Conservation (phyloP, 92 coral and sea anemone genomes). For the Nematostella vectensis region DNA sequence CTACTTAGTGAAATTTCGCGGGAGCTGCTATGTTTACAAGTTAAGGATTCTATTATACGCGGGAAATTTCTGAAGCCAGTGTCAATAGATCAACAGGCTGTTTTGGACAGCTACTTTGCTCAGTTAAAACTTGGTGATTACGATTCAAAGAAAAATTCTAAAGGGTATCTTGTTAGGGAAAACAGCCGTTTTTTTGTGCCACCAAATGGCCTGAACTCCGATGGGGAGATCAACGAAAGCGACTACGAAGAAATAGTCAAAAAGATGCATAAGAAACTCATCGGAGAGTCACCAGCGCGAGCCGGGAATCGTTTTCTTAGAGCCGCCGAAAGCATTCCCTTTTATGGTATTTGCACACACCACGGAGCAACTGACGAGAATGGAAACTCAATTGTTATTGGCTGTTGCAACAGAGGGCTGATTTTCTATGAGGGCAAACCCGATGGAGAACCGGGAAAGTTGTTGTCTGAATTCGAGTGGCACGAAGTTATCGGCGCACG, state of each 20-base stretch:
- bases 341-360: constrained; percentile 64
- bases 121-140: constrained; percentile 87
- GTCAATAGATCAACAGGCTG: constrained; percentile 60
- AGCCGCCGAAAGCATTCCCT: constrained; percentile 48
- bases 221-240: constrained; percentile 49
- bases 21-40: constrained; percentile 60
- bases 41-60: constrained; percentile 75
- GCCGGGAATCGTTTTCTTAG: constrained; percentile 62
- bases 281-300: constrained; percentile 53
- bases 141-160: constrained; percentile 51
- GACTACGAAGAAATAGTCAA: constrained; percentile 75
- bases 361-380: constrained; percentile 70
- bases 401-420: constrained; percentile 57
- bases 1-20: constrained; percentile 42
- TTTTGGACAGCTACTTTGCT: constrained; percentile 73
- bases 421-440: constrained; percentile 49
- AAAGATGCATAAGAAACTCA: constrained; percentile 50
- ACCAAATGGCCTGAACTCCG: constrained; percentile 90
- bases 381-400: constrained; percentile 48
- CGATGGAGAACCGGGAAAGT: constrained; percentile 43
- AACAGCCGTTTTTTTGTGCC: constrained; percentile 75
- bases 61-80: constrained; percentile 60
- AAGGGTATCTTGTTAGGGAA: constrained; percentile 73
- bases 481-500: constrained; percentile 56
- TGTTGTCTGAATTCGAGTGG: constrained; percentile 54